A percentile compares a stretch with the other conserved stretches of the same genome.
Evolutionary conservation across 2,888 invertebrate genomes (phyloP).

Genomic region (Crioceris asparagi): DNA sequence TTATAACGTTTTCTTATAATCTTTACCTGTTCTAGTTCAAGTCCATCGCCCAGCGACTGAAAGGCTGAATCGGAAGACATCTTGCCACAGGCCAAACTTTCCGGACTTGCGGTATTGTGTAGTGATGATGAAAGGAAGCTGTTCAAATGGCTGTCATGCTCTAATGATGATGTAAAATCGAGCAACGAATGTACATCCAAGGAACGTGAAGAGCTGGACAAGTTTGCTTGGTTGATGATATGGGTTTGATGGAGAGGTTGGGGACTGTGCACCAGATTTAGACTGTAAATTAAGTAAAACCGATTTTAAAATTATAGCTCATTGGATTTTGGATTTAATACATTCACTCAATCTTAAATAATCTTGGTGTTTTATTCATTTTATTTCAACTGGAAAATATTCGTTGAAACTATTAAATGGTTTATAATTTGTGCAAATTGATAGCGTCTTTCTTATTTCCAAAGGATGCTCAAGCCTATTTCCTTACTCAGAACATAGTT

Average conservation of each 20-base stretch:
- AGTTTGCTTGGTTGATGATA: conserved; percentile 14
- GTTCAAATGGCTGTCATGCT: conserved; percentile 26
- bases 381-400: too few relatives aligned
- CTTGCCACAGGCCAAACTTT: conserved; percentile 42
- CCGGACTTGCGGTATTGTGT: conserved; percentile 42
- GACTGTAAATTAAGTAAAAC: conserved; percentile 22
- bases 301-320: too few relatives aligned
- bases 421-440: too few relatives aligned
- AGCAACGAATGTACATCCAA: conserved; percentile 30
- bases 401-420: too few relatives aligned
- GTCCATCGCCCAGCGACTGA: conserved; percentile 38
- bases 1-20: neutral
- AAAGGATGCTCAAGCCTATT: too few relatives aligned
- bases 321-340: too few relatives aligned
- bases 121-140: conserved; percentile 25
- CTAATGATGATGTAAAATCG: conserved; percentile 28
- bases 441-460: too few relatives aligned
- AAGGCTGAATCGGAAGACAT: conserved; percentile 46
- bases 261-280: conserved; percentile 24
- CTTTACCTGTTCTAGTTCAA: conserved; percentile 31
- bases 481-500: too few relatives aligned
- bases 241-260: conserved; percentile 19
- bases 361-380: too few relatives aligned
- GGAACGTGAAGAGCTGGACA: too few relatives aligned
- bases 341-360: too few relatives aligned